Base-by-base conservation (phyloP, 92 coral and sea anemone species). In the Parazoanthus swiftii region DNA sequence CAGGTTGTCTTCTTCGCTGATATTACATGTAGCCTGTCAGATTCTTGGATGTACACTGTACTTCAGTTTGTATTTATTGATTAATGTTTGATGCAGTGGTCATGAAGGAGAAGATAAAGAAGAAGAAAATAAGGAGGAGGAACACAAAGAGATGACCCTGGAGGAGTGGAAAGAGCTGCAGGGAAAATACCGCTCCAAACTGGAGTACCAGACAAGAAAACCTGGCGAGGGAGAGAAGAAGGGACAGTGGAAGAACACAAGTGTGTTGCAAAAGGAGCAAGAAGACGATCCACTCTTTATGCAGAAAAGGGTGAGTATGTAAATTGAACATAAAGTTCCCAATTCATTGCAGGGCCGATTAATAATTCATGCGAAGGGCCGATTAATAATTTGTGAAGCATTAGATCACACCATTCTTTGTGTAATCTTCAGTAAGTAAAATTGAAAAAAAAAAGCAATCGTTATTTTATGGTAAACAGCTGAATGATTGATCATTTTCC, bases 221-320 rank as follows among this genome's bases (percentile, higher is more conserved):
- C 88, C 99, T 26, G 99, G 99, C 0, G 99, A 97, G 90, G 99
- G 99, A 23, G 99, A 97, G 86, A 97, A 92, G 91, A 97, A 97
- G 70, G 95, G 95, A 14, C 98, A 92, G 90, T 97, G 99, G 99
- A 97, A 97, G 88, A 92, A 97, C 80, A 97, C 99, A 8, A 93
- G 93, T 79, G 89, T 97, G 56, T 78, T 95, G 11, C 93, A 94
- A 75, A 88, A 92, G 82, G 68, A 89, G 21, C 91, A 89, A 0
- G 90, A 85, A 0, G 93, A 82, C 1, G 97, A 92, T 73, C 92
- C 92, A 35, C 90, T 91, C 82, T 90, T 74, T n/a, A 90, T 90
- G 8, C 82, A 89, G 84, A 83, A 87, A 77, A 86, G 94, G 86
- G 95, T 91, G 77, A 93, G 94, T 23, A 23, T 63, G 70, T 63